Conservation (phyloP, 2,113 vertebrate species). For the Ictalurus furcatus region DNA sequence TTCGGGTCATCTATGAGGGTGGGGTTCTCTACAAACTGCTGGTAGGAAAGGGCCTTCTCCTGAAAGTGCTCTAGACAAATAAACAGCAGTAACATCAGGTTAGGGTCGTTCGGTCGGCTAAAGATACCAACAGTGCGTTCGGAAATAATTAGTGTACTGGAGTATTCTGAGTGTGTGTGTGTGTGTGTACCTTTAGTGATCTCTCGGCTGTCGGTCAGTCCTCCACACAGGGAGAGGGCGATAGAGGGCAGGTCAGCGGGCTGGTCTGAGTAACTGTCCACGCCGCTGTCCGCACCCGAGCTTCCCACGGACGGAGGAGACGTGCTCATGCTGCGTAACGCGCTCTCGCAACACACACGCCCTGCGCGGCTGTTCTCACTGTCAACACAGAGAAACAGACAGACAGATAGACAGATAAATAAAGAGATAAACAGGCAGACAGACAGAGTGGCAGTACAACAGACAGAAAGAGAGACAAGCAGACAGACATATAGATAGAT, state of each 20-base stretch:
- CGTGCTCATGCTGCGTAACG: conserved; percentile 70
- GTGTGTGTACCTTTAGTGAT: conserved; percentile 82
- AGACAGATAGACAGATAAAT: neutral
- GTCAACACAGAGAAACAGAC: neutral
- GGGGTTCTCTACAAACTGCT: conserved; percentile 85
- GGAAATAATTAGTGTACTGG: too few species aligned
- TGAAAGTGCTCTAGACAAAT: conserved; percentile 76
- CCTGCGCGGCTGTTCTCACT: conserved; percentile 54
- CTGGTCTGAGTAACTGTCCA: conserved; percentile 86
- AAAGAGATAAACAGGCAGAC: neutral
- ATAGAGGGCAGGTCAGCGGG: conserved; percentile 85
- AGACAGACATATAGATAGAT: neutral
- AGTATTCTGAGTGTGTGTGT: neutral
- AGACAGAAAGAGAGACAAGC: neutral
- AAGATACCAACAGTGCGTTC: too few species aligned
- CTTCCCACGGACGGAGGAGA: conserved; percentile 88
- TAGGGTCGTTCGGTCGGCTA: neutral
- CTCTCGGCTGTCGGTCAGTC: conserved; percentile 87
- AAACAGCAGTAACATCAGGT: neutral
- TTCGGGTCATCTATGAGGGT: conserved; percentile 85
- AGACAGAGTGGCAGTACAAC: neutral
- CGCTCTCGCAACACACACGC: conserved; percentile 64
- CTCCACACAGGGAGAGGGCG: conserved; percentile 93
- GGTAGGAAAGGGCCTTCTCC: conserved; percentile 79
- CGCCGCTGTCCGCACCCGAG: conserved; percentile 88